Percentiles rank a stretch among this genome's conserved stretches.
phyloP scores from a whole-genome alignment of 2,888 invertebrate species.

The Aleiodes alternator region DNA sequence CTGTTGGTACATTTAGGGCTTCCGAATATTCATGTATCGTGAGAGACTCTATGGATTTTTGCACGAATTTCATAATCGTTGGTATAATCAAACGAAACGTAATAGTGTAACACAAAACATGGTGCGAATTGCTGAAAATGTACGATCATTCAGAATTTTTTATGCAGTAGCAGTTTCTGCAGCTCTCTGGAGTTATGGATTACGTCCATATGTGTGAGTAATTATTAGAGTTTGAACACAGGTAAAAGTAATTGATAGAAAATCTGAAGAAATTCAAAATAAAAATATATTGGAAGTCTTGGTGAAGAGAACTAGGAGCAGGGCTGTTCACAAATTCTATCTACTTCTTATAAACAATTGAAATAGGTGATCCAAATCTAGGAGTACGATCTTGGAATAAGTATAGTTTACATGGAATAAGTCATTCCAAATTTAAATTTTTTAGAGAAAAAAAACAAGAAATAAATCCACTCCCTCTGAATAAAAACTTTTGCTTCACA shows the following conservation, averaged over 20 bases:
- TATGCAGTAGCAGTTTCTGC: not conserved
- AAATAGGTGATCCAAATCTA: too few relatives aligned
- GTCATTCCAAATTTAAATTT: too few relatives aligned
- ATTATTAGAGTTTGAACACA: not conserved
- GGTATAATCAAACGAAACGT: not conserved
- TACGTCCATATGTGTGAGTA: slow-evolving; percentile 14
- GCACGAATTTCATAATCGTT: not conserved
- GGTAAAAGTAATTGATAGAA: too few relatives aligned
- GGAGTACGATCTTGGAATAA: too few relatives aligned
- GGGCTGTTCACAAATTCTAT: too few relatives aligned
- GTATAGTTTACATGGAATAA: not conserved
- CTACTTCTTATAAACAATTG: too few relatives aligned
- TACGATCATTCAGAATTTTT: not conserved
- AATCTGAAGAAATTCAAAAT: too few relatives aligned
- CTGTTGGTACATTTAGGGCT: not conserved
- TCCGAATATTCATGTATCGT: not conserved
- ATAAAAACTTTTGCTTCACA: too few relatives aligned
- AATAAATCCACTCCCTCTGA: too few relatives aligned
- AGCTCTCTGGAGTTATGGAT: not conserved
- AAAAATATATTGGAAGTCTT: not conserved
- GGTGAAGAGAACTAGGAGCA: too few relatives aligned
- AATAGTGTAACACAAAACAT: not conserved
- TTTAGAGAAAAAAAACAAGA: too few relatives aligned
- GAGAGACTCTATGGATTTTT: not conserved
- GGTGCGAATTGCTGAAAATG: not conserved